phyloP scores from a whole-genome alignment of 2,888 invertebrate genomes.

The Cantharis flavilabris region DNA sequence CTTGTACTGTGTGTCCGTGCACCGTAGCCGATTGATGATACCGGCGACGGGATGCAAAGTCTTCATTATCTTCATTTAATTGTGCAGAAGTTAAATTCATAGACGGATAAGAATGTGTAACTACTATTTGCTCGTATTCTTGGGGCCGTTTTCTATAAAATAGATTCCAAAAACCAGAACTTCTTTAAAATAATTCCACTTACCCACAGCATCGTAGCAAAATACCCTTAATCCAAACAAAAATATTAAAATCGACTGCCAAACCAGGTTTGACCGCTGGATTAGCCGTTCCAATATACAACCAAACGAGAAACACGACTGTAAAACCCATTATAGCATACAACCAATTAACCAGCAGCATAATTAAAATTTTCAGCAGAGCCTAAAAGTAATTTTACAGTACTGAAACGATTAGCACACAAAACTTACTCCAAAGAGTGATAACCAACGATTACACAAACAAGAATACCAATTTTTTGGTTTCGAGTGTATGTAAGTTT shows the following conservation, averaged over 20 bases:
- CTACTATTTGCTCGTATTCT: slow-evolving; percentile 85
- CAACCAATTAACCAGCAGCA: slow-evolving; percentile 93
- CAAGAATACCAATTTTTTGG: slow-evolving; percentile 94
- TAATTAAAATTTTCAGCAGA: slow-evolving; percentile 82
- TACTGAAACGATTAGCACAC: slow-evolving; percentile 13
- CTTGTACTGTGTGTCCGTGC: slow-evolving; percentile 70
- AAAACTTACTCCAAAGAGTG: slow-evolving; percentile 82
- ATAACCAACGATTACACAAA: slow-evolving; percentile 93
- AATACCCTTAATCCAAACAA: slow-evolving; percentile 75
- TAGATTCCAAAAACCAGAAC: not conserved
- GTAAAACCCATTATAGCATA: slow-evolving; percentile 85
- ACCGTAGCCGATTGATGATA: slow-evolving; percentile 91
- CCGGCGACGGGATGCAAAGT: slow-evolving; percentile 87
- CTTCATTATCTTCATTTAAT: slow-evolving; percentile 92
- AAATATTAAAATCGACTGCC: slow-evolving; percentile 80
- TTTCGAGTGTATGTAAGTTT: slow-evolving; percentile 81
- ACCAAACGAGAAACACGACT: slow-evolving; percentile 84
- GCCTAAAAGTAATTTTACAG: slow-evolving; percentile 63
- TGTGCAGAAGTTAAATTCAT: slow-evolving; percentile 83
- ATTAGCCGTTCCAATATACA: slow-evolving; percentile 93
- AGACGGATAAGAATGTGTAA: slow-evolving; percentile 80
- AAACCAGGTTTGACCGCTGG: slow-evolving; percentile 94
- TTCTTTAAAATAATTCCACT: slow-evolving; percentile 39
- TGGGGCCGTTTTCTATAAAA: slow-evolving; percentile 71
- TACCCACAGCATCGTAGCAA: slow-evolving; percentile 79